phyloP scores from a whole-genome alignment of 2,888 invertebrate genomes.

The Gnatocerus cornutus region DNA sequence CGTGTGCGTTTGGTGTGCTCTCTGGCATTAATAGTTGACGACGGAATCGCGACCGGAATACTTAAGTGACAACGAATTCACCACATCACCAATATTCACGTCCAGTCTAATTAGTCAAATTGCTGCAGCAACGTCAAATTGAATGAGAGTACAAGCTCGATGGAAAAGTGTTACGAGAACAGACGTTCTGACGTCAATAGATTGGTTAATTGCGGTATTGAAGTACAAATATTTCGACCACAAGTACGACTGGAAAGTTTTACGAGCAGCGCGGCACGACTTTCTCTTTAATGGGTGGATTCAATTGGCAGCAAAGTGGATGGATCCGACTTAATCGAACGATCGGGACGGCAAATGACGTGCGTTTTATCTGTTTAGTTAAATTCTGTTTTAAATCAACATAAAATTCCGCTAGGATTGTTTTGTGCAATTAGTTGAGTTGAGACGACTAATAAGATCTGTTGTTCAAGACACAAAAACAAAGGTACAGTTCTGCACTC shows the following conservation, averaged over 20 bases:
- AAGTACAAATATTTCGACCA: not conserved
- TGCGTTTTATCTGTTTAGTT: slow-evolving; percentile 6
- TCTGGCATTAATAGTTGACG: slow-evolving; percentile 60
- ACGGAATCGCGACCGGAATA: slow-evolving; percentile 57
- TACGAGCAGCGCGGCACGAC: slow-evolving; percentile 17
- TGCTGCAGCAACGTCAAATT: slow-evolving; percentile 57
- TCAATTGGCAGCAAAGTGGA: slow-evolving; percentile 36
- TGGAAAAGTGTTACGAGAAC: not conserved
- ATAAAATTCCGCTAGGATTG: not conserved
- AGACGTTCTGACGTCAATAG: not conserved
- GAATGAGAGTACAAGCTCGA: slow-evolving; percentile 52
- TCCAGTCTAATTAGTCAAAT: slow-evolving; percentile 59
- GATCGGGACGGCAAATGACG: slow-evolving; percentile 3
- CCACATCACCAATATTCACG: slow-evolving; percentile 57
- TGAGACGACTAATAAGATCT: not conserved
- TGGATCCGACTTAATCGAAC: slow-evolving; percentile 22
- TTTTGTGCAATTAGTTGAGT: not conserved
- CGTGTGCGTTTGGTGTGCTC: slow-evolving; percentile 51
- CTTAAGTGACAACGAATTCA: slow-evolving; percentile 55
- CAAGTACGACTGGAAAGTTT: slow-evolving; percentile 29
- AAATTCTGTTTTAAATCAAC: not conserved
- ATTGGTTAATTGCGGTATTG: not conserved
- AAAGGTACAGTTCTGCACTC: not conserved
- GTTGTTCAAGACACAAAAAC: not conserved
- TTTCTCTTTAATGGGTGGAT: slow-evolving; percentile 22